phyloP scores from a whole-genome alignment of 2,113 vertebrate genomes.

The Neofelis nebulosa region DNA sequence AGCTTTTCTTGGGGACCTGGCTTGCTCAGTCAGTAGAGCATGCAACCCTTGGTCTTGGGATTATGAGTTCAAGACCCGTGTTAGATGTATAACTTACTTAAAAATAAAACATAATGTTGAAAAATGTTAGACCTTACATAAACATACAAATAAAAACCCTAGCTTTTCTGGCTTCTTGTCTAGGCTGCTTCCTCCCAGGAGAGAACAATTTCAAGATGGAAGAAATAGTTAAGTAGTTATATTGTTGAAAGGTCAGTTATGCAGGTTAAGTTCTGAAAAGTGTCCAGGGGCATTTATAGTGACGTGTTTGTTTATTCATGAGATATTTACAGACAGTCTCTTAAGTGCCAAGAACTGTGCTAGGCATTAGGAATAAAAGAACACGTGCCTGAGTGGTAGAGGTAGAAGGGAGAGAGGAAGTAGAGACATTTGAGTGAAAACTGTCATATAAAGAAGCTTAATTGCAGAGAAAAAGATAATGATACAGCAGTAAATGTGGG shows the following conservation, averaged over 20 bases:
- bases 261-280: constrained; percentile 28
- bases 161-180: not conserved
- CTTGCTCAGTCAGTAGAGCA: not conserved
- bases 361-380: not conserved
- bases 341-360: not conserved
- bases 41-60: not conserved
- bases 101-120: not conserved
- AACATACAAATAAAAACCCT: not conserved
- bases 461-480: not conserved
- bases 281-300: not conserved
- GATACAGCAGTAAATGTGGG: not conserved
- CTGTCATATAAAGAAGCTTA: not conserved
- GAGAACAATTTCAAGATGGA: not conserved
- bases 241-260: not conserved
- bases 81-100: not conserved
- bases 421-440: not conserved
- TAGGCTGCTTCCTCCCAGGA: not conserved
- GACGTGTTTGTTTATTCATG: not conserved
- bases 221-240: not conserved
- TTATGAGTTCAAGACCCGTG: not conserved
- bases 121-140: not conserved
- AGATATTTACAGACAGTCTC: not conserved
- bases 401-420: not conserved
- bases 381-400: not conserved
- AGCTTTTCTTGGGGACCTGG: not conserved